Percentiles rank a stretch among this genome's conserved stretches.
Conservation (phyloP, 2,113 vertebrate species). For the Cacatua alba region DNA sequence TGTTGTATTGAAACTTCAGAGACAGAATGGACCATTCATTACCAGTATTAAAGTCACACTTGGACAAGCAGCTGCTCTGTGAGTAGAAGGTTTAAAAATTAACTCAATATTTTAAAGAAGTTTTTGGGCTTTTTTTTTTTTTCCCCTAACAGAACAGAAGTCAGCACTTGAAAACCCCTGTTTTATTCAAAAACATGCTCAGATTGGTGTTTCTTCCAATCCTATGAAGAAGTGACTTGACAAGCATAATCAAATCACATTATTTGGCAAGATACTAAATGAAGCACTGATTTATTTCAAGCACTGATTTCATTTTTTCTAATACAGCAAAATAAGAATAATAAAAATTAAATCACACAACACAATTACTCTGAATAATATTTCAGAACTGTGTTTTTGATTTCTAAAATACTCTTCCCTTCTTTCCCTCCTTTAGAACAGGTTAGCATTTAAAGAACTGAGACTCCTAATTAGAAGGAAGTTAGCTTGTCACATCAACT, state of each 20-base stretch:
- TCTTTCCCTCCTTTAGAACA: not conserved
- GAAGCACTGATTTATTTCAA: not conserved
- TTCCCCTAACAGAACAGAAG: not conserved
- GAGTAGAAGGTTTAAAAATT: slow-evolving; percentile 25
- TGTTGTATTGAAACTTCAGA: not conserved
- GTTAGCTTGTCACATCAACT: not conserved
- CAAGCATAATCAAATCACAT: not conserved
- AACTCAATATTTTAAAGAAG: slow-evolving; percentile 24
- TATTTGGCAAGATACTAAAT: not conserved
- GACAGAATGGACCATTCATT: slow-evolving; percentile 22
- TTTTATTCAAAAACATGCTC: not conserved
- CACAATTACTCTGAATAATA: not conserved
- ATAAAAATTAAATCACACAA: not conserved
- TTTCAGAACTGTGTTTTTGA: not conserved
- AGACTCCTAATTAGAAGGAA: not conserved
- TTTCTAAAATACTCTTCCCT: not conserved
- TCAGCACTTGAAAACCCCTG: not conserved
- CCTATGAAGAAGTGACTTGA: not conserved
- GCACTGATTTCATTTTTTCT: not conserved
- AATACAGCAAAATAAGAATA: not conserved
- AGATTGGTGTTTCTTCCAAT: not conserved
- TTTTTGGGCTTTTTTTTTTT: not conserved
- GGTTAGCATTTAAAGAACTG: not conserved
- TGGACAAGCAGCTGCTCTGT: slow-evolving; percentile 38
- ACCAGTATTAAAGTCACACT: slow-evolving; percentile 40